These are phyloP conservation scores for Herpetotheres cachinnans DNA, from an alignment of 2,113 vertebrate species.

Conservation along the genomic window DNA sequence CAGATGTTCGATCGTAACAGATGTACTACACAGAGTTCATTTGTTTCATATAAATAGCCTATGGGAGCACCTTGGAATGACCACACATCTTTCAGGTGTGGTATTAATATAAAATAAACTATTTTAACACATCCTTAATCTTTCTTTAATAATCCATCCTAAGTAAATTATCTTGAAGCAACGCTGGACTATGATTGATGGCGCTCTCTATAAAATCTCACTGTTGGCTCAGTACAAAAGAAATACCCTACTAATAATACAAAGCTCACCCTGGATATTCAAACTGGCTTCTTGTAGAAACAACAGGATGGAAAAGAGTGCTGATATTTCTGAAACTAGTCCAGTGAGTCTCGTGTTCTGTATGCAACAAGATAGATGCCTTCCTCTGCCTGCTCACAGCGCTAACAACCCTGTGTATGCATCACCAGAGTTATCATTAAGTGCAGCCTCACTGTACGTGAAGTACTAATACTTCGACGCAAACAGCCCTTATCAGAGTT, in stretches of 20 bases:
- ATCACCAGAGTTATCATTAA: neutral
- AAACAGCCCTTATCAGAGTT: conserved; percentile 35
- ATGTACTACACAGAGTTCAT: neutral
- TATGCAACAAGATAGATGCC: neutral
- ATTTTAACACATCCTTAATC: conserved; percentile 51
- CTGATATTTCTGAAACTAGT: neutral
- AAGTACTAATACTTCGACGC: neutral
- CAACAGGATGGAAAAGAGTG: neutral
- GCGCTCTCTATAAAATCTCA: neutral
- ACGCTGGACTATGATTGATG: conserved; percentile 27
- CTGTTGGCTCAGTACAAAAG: conserved; percentile 3
- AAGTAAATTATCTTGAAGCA: conserved; percentile 45
- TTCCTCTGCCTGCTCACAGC: neutral
- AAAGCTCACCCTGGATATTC: neutral
- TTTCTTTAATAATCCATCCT: conserved; percentile 56
- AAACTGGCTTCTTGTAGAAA: neutral
- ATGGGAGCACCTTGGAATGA: neutral
- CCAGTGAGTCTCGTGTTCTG: neutral
- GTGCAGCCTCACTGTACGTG: neutral
- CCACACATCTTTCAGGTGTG: conserved; percentile 24
- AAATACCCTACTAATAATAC: neutral
- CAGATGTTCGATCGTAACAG: rapidly evolving
- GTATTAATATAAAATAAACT: conserved; percentile 48
- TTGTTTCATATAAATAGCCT: neutral
- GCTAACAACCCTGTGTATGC: neutral